These are phyloP conservation scores for Lithodes maja DNA, from an alignment of 2,888 invertebrate species.

Conservation along the genomic window DNA sequence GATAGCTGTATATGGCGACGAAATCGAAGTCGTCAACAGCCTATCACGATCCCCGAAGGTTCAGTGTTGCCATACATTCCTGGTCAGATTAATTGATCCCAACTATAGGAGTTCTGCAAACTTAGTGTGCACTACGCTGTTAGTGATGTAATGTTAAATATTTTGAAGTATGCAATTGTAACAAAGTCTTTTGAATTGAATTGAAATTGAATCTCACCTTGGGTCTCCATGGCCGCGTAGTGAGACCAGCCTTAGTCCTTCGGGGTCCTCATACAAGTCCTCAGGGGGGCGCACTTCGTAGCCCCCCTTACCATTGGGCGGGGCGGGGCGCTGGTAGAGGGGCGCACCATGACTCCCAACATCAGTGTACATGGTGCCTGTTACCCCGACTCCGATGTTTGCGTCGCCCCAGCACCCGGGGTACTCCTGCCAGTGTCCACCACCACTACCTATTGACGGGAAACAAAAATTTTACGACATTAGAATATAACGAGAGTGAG, in stretches of 20 bases:
- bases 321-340: conserved; percentile 35
- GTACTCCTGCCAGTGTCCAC: conserved; percentile 66
- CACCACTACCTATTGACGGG: conserved; percentile 42
- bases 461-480: too few species aligned
- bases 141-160: too few species aligned
- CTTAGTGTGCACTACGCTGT: too few species aligned
- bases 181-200: too few species aligned
- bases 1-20: too few species aligned
- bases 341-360: conserved; percentile 40
- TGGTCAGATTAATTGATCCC: too few species aligned
- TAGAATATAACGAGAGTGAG: too few species aligned
- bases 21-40: too few species aligned
- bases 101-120: too few species aligned
- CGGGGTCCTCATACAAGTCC: conserved; percentile 69
- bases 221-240: conserved; percentile 40
- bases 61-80: too few species aligned
- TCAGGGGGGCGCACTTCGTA: conserved; percentile 58
- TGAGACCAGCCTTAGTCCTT: conserved; percentile 68
- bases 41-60: too few species aligned
- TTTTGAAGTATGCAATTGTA: too few species aligned
- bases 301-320: neutral
- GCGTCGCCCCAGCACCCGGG: conserved; percentile 65
- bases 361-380: neutral
- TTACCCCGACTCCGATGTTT: neutral
- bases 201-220: neutral